Conservation (phyloP, 2,888 invertebrate species). For the Aspidiotus destructor region DNA sequence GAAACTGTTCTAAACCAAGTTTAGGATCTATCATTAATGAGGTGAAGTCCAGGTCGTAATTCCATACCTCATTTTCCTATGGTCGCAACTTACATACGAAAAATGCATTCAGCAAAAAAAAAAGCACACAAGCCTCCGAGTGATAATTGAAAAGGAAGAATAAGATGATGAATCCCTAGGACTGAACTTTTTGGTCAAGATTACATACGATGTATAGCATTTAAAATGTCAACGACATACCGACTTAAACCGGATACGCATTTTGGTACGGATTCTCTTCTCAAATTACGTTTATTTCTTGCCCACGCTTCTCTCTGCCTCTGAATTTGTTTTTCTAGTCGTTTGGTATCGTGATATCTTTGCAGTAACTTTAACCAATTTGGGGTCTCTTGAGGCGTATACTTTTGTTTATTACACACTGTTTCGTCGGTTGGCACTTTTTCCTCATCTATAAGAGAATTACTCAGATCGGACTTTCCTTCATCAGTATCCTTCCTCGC, state of each 20-base stretch:
- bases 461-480: neutral
- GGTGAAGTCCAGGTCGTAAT: too few species aligned
- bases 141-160: neutral
- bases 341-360: conserved; percentile 32
- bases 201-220: too few species aligned
- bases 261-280: conserved; percentile 34
- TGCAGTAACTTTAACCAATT: conserved; percentile 24
- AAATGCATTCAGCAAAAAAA: too few species aligned
- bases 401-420: neutral
- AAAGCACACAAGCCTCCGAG: too few species aligned
- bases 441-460: neutral
- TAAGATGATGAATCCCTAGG: neutral
- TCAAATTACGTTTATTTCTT: conserved; percentile 36
- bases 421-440: neutral
- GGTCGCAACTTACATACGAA: too few species aligned
- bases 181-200: neutral
- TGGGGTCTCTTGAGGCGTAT: conserved; percentile 25
- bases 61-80: too few species aligned
- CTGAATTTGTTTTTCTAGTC: conserved; percentile 41
- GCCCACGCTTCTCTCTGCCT: conserved; percentile 45
- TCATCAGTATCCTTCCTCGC: too few species aligned
- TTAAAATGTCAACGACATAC: conserved; percentile 17
- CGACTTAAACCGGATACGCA: conserved; percentile 26
- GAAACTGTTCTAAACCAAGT: too few species aligned
- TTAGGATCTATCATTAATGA: too few species aligned